Evolutionary conservation across 53 echinoderm and acorn worm species (phyloP), one percentile per base, ranked within the genome.

Genomic region (Antedon mediterranea): DNA sequence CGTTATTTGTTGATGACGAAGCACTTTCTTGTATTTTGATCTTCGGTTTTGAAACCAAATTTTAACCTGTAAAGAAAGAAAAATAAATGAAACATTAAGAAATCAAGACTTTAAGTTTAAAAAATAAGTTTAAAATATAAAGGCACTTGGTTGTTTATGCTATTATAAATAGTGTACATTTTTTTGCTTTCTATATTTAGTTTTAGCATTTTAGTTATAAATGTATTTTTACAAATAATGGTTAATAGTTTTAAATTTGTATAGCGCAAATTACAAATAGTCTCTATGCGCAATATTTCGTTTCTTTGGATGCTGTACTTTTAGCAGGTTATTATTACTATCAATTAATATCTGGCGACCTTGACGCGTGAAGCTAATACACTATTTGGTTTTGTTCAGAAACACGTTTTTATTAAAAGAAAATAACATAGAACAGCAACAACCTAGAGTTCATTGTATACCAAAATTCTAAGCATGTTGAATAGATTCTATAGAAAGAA

Each of bases 21-120:
- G 75, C 1, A 94, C 85, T 81, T 94, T 94, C 80, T 94, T 94
- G 79, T 89, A 91, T 70, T 94, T 94, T 30, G 95, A 94, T 0
- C 95, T 89, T 43, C 95, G 83, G 72, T 94, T 94, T 75, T 94
- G 95, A 43, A 94, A 94, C 95, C 95, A 94, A 28, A 94, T 94
- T 81, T 94, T 94, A 4, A 94, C 91, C 95, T 94, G 80, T 34
- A 71, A 83, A 43, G 6, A 30, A 84, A 71, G 5, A 31, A 78
- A 33, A 43, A 57, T 33, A 30, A 23, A 9, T n/a, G n/a, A n/a
- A n/a, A n/a, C n/a, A 37, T 32, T 33, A 30, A 76, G 43, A 0
- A 33, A 32, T 4, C 34, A 13, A 76, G 29, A 75, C 27, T 3
- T 31, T n/a, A 32, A 27, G n/a, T 75, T 5, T 29, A 8, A 0